phyloP scores from a whole-genome alignment of 1,140 invertebrate genomes.

The Cyphomyrmex costatus region DNA sequence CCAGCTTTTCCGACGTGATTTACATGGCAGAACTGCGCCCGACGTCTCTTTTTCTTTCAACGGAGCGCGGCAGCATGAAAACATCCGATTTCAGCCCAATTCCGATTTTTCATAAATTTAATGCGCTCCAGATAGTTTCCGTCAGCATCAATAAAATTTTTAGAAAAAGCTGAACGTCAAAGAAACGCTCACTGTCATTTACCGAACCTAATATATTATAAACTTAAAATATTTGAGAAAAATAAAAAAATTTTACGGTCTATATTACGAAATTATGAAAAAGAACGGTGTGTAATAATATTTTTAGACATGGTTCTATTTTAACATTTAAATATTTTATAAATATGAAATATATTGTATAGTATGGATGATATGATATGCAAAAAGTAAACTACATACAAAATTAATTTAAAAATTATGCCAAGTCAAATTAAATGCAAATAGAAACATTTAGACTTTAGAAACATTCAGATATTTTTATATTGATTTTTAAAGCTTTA shows the following conservation, averaged over 20 bases:
- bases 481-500: background rate
- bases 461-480: background rate
- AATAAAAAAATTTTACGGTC: background rate
- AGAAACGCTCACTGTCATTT: constrained; percentile 11
- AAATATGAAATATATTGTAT: background rate
- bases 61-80: constrained; percentile 27
- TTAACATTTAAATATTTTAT: background rate
- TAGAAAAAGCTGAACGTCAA: background rate
- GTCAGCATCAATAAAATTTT: constrained; percentile 2
- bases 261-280: background rate
- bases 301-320: background rate
- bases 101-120: constrained; percentile 45
- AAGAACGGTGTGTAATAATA: background rate
- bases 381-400: background rate
- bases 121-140: background rate
- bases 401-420: background rate
- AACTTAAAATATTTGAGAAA: background rate
- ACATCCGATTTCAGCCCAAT: constrained; percentile 34
- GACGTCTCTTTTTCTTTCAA: constrained; percentile 37
- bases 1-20: constrained; percentile 62
- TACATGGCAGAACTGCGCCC: constrained; percentile 53
- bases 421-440: background rate
- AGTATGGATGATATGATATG: no score
- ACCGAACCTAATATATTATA: background rate
- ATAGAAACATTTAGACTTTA: background rate